Evolutionary conservation across 2,797 vertebrate genomes (phyloP).

Genomic region (Silurus lanzhouensis): DNA sequence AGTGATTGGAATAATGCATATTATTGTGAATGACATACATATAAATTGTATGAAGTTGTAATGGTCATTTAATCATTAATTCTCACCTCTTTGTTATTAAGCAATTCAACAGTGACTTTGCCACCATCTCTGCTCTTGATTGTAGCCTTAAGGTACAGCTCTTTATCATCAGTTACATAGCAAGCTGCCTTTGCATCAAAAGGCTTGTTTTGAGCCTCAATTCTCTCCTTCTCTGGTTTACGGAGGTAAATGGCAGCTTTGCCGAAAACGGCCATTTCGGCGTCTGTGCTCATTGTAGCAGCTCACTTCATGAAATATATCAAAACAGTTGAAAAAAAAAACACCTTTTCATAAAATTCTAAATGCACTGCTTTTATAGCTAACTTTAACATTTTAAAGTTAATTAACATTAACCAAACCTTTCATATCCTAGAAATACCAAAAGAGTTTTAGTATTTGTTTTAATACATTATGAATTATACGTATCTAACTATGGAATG

Average conservation of each 20-base stretch:
- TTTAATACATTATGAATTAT: background rate
- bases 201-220: constrained; percentile 76
- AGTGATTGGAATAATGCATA: background rate
- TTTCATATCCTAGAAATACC: background rate
- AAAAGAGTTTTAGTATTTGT: background rate
- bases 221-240: constrained; percentile 77
- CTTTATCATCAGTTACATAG: constrained; percentile 71
- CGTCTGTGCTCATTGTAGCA: constrained; percentile 77
- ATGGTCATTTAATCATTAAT: background rate
- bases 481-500: background rate
- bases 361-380: no score
- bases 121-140: constrained; percentile 73
- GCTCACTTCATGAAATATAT: constrained; percentile 34
- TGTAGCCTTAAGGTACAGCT: constrained; percentile 73
- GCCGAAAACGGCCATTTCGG: constrained; percentile 74
- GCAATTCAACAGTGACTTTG: constrained; percentile 67
- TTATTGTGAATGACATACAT: background rate
- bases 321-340: no score
- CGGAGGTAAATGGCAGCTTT: constrained; percentile 72
- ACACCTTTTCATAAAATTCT: background rate
- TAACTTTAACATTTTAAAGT: no score
- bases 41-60: background rate
- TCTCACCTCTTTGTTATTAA: constrained; percentile 39
- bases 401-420: background rate
- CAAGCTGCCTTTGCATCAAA: constrained; percentile 79